phyloP scores from a whole-genome alignment of 2,113 vertebrate species.

The Microtus pennsylvanicus region DNA sequence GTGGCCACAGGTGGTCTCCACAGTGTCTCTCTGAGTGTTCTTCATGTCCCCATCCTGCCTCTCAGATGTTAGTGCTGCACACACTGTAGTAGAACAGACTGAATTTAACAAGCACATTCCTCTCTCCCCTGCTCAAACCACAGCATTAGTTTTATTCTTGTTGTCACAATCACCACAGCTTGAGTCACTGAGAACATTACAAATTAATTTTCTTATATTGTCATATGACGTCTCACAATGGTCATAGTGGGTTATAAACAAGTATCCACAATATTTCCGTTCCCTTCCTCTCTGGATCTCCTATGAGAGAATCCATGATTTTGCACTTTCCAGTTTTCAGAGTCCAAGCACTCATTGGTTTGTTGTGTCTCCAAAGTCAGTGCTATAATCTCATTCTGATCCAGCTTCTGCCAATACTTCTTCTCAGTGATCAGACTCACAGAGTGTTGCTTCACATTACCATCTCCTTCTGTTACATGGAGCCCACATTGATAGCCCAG shows the following conservation, averaged over 20 bases:
- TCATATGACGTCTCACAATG: not conserved
- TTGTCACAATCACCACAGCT: not conserved
- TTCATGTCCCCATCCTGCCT: not conserved
- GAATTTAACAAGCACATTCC: not conserved
- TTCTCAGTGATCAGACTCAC: not conserved
- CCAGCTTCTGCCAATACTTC: not conserved
- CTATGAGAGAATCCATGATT: not conserved
- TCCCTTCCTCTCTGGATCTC: not conserved
- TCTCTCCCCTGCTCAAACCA: not conserved
- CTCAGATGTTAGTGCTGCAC: not conserved
- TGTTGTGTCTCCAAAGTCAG: not conserved
- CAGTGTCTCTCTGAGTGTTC: not conserved
- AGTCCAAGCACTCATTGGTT: not conserved
- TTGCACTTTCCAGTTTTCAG: not conserved
- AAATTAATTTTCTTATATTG: not conserved
- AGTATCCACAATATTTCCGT: not conserved
- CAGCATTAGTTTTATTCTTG: not conserved
- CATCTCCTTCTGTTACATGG: not conserved
- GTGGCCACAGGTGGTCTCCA: not conserved
- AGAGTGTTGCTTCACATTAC: not conserved
- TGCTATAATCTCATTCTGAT: not conserved
- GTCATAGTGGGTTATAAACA: not conserved
- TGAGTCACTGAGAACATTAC: not conserved
- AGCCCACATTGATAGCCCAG: not conserved
- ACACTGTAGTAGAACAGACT: not conserved